Percentiles rank a stretch among this genome's conserved stretches.
These are phyloP conservation scores for Morpho helenor DNA, from an alignment of 2,888 invertebrate genomes.

Conservation along the genomic window DNA sequence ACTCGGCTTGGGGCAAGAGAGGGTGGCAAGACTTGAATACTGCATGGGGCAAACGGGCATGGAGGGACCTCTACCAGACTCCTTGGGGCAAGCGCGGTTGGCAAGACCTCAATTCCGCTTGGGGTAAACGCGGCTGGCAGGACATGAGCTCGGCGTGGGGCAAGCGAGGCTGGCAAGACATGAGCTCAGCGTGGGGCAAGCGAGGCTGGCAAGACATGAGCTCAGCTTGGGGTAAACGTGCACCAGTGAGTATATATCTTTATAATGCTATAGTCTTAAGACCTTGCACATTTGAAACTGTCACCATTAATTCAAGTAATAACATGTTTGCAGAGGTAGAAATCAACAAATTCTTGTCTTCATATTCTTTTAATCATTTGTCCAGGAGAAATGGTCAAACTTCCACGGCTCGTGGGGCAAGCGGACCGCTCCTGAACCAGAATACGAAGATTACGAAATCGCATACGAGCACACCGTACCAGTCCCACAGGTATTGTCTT, in stretches of 20 bases:
- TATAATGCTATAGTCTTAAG: conserved; percentile 37
- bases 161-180: conserved; percentile 76
- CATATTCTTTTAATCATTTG: not conserved
- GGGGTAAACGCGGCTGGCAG: conserved; percentile 81
- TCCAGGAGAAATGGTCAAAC: conserved; percentile 82
- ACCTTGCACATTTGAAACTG: too few species aligned
- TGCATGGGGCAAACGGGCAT: conserved; percentile 80
- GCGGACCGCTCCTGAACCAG: conserved; percentile 60
- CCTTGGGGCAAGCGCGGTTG: conserved; percentile 81
- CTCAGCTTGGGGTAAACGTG: conserved; percentile 70
- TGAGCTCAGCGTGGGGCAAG: conserved; percentile 70
- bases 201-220: conserved; percentile 71
- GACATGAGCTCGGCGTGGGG: conserved; percentile 73
- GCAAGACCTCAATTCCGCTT: conserved; percentile 68
- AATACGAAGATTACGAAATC: conserved; percentile 64
- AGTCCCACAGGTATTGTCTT: conserved; percentile 45
- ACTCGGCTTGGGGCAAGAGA: conserved; percentile 79
- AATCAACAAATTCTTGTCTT: too few species aligned
- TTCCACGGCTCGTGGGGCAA: conserved; percentile 87
- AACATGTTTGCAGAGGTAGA: too few species aligned
- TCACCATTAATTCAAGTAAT: too few species aligned
- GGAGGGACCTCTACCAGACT: conserved; percentile 70
- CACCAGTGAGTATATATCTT: conserved; percentile 47
- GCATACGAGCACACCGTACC: conserved; percentile 54
- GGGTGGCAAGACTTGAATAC: conserved; percentile 76